Conservation (phyloP, 2,888 invertebrate genomes). For the Orthosia cruda region DNA sequence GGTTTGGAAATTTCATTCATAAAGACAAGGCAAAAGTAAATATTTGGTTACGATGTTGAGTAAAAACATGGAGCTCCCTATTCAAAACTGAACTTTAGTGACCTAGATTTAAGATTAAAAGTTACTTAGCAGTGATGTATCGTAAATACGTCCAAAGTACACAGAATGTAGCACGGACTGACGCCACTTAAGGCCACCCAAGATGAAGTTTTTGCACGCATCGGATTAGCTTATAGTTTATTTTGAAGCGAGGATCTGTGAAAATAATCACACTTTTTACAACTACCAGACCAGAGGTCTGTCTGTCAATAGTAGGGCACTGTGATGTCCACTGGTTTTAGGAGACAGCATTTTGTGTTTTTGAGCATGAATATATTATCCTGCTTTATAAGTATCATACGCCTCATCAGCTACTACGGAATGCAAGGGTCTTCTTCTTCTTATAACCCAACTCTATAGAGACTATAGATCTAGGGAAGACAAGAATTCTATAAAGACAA, state of each 20-base stretch:
- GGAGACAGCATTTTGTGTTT: not conserved
- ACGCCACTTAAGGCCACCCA: conserved; percentile 91
- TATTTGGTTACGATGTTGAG: conserved; percentile 83
- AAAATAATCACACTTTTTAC: conserved; percentile 78
- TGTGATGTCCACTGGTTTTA: conserved; percentile 31
- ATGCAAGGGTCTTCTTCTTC: not conserved
- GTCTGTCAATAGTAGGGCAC: conserved; percentile 31
- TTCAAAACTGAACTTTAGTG: conserved; percentile 55
- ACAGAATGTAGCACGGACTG: conserved; percentile 85
- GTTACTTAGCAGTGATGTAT: conserved; percentile 41
- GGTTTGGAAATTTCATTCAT: conserved; percentile 89
- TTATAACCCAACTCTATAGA: too few relatives aligned
- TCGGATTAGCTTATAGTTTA: conserved; percentile 82
- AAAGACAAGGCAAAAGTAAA: conserved; percentile 86
- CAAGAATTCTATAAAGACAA: too few relatives aligned
- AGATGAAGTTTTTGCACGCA: conserved; percentile 84
- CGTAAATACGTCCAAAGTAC: conserved; percentile 80
- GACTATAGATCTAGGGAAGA: not conserved
- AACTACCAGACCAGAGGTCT: conserved; percentile 53
- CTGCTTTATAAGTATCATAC: not conserved
- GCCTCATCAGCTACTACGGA: not conserved
- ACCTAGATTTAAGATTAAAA: conserved; percentile 9
- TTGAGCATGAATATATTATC: not conserved
- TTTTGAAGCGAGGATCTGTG: conserved; percentile 80
- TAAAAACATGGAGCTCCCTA: conserved; percentile 62